Conservation (phyloP, 2,888 invertebrate genomes). For the Acanthosepion pharaonis region DNA sequence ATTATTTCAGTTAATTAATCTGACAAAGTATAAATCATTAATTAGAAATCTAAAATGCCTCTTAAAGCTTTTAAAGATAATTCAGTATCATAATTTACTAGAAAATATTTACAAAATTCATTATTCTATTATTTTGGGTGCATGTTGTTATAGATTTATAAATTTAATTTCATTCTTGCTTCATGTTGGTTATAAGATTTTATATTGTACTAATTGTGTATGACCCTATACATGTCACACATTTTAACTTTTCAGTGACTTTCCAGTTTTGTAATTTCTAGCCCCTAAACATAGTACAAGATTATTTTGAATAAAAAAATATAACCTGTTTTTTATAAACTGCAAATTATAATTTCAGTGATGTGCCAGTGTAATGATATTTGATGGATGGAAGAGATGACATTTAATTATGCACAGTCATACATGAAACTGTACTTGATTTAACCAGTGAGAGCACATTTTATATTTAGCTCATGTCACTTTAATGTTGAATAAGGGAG, state of each 20-base stretch:
- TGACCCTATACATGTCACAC: too few relatives aligned
- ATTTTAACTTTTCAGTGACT: not conserved
- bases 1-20: not conserved
- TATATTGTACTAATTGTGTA: too few relatives aligned
- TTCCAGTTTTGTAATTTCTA: not conserved
- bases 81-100: not conserved
- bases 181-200: not conserved
- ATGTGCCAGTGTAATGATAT: not conserved
- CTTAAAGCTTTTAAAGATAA: not conserved
- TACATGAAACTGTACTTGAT: not conserved
- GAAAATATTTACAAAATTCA: not conserved
- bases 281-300: not conserved
- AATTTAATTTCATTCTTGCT: not conserved
- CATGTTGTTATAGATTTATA: not conserved
- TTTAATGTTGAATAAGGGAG: not conserved
- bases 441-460: not conserved
- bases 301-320: not conserved
- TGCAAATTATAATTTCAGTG: not conserved
- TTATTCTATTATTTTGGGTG: not conserved
- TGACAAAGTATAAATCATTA: not conserved
- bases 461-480: not conserved
- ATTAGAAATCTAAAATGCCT: not conserved
- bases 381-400: not conserved
- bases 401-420: not conserved
- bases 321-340: not conserved